Percentiles rank a stretch among this genome's conserved stretches.
These are phyloP conservation scores for Scleropages formosus DNA, from an alignment of 2,797 vertebrate species.

Conservation along the genomic window DNA sequence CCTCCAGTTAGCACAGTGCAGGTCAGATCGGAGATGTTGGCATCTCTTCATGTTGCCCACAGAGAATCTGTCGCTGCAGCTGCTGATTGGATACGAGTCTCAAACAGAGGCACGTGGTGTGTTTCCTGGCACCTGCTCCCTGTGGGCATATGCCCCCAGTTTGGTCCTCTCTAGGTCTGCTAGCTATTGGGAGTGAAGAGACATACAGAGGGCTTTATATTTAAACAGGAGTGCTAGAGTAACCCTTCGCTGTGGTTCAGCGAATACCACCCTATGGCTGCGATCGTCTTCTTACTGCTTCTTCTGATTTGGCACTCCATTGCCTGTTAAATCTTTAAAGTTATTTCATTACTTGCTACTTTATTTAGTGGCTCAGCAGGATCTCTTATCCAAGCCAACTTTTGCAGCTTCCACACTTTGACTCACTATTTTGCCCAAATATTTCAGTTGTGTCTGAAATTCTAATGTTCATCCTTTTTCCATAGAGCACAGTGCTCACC, in stretches of 20 bases:
- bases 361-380: not conserved
- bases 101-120: not conserved
- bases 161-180: not conserved
- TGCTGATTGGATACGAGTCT: not conserved
- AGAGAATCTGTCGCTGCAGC: not conserved
- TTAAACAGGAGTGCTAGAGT: not conserved
- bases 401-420: not conserved
- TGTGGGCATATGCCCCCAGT: not conserved
- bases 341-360: not conserved
- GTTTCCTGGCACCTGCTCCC: not conserved
- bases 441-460: not conserved
- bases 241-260: not conserved
- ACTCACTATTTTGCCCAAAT: not conserved
- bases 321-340: constrained; percentile 4
- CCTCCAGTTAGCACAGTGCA: not conserved
- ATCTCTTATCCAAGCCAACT: not conserved
- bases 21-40: not conserved
- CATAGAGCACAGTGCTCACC: not conserved
- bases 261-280: not conserved
- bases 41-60: not conserved
- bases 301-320: not conserved
- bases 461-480: not conserved
- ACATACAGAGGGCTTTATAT: not conserved
- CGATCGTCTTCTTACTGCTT: not conserved
- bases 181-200: not conserved